Percentiles rank a stretch among this genome's conserved stretches.
These are phyloP conservation scores for Etheostoma cragini DNA, from an alignment of 2,113 vertebrate genomes.

Conservation along the genomic window DNA sequence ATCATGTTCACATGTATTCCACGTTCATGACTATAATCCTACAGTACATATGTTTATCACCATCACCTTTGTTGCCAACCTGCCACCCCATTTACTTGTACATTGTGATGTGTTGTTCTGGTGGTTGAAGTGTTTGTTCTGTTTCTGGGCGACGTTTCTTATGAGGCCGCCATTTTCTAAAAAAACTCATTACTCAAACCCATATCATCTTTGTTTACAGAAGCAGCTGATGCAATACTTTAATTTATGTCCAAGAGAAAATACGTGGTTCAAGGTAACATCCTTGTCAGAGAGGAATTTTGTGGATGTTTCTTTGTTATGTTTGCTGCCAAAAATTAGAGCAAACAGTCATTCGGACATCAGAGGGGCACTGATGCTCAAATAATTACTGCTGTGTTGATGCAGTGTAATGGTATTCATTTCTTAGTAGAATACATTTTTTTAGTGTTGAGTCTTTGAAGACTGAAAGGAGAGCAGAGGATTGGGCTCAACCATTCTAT, in stretches of 20 bases:
- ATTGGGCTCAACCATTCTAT: not conserved
- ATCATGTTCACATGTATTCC: conserved; percentile 24
- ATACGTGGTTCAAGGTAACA: not conserved
- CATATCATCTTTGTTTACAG: conserved; percentile 11
- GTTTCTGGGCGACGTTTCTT: conserved; percentile 6
- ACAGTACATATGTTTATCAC: conserved; percentile 35
- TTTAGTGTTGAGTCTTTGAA: not conserved
- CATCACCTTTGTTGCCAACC: conserved; percentile 23
- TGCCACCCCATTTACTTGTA: conserved; percentile 34
- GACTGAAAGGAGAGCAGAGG: conserved; percentile 13
- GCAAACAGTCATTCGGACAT: not conserved
- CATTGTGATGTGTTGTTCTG: conserved; percentile 21
- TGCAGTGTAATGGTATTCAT: not conserved
- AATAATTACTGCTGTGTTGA: conserved; percentile 6
- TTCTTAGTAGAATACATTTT: not conserved
- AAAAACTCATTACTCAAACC: not conserved
- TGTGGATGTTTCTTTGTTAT: not conserved
- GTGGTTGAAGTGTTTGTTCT: conserved; percentile 34
- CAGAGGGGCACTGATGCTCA: not conserved
- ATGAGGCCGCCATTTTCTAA: not conserved
- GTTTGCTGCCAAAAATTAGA: not conserved
- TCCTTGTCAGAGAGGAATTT: conserved; percentile 8
- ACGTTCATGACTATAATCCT: conserved; percentile 42
- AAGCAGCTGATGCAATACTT: conserved; percentile 23
- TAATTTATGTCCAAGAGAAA: not conserved